These are phyloP conservation scores for Falcaria lacertinaria DNA, from an alignment of 2,888 invertebrate genomes.

Conservation along the genomic window DNA sequence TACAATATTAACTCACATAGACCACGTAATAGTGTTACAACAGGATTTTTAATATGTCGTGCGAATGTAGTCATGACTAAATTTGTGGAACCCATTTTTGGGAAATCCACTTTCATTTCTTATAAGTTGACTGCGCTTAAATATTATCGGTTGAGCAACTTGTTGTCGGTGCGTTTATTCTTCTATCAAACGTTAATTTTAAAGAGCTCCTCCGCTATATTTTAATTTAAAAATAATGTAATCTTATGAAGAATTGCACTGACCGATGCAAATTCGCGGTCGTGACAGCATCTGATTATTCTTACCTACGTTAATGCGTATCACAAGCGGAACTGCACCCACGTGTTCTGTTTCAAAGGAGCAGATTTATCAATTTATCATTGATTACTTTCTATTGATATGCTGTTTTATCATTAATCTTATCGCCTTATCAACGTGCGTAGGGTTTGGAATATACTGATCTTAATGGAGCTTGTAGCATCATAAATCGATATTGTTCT, in stretches of 20 bases:
- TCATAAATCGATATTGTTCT: background rate
- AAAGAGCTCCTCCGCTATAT: no score
- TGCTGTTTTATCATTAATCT: background rate
- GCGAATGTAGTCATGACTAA: background rate
- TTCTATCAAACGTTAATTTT: background rate
- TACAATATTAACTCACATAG: background rate
- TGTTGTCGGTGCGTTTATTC: background rate
- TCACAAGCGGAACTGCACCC: no score
- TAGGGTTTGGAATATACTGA: background rate
- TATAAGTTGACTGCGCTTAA: background rate
- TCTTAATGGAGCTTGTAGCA: background rate
- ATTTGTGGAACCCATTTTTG: background rate
- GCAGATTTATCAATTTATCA: no score
- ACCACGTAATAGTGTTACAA: background rate
- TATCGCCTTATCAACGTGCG: background rate
- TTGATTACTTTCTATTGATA: background rate
- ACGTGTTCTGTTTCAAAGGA: no score
- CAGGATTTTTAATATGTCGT: background rate
- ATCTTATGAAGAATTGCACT: no score
- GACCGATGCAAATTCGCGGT: no score
- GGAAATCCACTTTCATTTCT: background rate
- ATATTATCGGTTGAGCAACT: background rate
- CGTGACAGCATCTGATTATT: no score
- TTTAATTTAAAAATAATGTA: no score
- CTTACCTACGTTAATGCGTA: no score